Base-by-base conservation (phyloP, 1,140 invertebrate genomes). In the Hylaeus anthracinus region DNA sequence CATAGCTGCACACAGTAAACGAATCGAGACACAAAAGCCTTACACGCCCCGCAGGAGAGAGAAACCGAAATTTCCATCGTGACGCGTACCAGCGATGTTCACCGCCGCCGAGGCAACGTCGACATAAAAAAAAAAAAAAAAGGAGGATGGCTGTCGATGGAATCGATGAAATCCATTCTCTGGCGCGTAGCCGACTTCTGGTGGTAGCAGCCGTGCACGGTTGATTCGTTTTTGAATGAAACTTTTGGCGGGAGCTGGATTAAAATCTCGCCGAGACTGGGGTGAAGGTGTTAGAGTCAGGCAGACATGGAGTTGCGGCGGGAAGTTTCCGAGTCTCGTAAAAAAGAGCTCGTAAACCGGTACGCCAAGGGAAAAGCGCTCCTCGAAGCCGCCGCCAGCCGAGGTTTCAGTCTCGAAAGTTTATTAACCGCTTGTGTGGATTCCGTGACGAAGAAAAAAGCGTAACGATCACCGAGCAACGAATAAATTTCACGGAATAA, bases 241-340 rank as follows among this genome's bases (percentile, higher is more conserved):
- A 73, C 84, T 89, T 86, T 83, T 73, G 71, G 71, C 55, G 60
- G 70, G 88, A 89, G 81, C 84, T 85, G 80, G 79, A 89, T 89
- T 86, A 87, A 81, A 87, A 84, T 84, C 79, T 81, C 65, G 60
- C 60, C 12, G 53, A 72, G 48, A 53, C 39, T 12, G 12, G 14
- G 41, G 8, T 3, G 26, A 78, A 65, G 37, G 48, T 51, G 66
- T 41, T 26, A 53, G 41, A 72, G 15, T 71, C 51, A 10, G 55
- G 60, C 71, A 43, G 58, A 12, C 63, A 15, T 1, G n/a, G 63
- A 41, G 75, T n/a, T 61, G 45, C 72, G 51, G 55, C 26, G n/a
- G 53, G 15, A 60, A 79, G 70, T 79, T 86, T 81, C 85, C 37
- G 70, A 71, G 66, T 39, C 63, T 77, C 82, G 79, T 87, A 86